Conservation (phyloP, 2,797 vertebrate species). For the Protosalanx chinensis region DNA sequence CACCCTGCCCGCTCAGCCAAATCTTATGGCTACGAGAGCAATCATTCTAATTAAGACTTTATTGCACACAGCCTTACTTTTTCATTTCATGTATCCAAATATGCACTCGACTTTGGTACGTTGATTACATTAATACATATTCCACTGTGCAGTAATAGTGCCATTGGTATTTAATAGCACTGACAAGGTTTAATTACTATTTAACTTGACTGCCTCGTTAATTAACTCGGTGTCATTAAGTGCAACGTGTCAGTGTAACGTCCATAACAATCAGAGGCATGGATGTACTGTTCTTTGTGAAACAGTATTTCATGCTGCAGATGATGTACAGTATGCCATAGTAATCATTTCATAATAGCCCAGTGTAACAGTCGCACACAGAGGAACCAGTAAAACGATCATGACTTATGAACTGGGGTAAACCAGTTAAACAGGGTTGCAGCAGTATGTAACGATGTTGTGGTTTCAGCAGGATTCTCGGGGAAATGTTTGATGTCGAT, state of each 20-base stretch:
- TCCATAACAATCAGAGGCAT: constrained; percentile 3
- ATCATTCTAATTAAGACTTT: too few relatives aligned
- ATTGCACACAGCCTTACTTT: too few relatives aligned
- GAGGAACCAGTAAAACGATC: neutral
- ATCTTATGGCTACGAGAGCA: too few relatives aligned
- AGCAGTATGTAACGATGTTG: neutral
- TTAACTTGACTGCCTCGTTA: constrained; percentile 1
- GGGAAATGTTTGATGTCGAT: neutral
- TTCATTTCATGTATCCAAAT: too few relatives aligned
- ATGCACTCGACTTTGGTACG: neutral
- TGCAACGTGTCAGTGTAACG: constrained; percentile 22
- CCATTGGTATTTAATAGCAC: neutral
- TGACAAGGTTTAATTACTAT: neutral
- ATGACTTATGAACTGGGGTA: neutral
- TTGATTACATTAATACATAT: neutral
- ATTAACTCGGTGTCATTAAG: constrained; percentile 16
- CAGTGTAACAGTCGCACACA: neutral
- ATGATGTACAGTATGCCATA: too few relatives aligned
- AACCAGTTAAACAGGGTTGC: neutral
- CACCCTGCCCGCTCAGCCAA: too few relatives aligned
- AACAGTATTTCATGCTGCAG: neutral
- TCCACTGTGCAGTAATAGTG: neutral
- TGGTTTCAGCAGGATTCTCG: neutral
- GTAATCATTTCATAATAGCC: neutral
- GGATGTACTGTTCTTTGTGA: constrained; percentile 24